phyloP scores from a whole-genome alignment of 2,888 invertebrate species.

The Hololepta plana region DNA sequence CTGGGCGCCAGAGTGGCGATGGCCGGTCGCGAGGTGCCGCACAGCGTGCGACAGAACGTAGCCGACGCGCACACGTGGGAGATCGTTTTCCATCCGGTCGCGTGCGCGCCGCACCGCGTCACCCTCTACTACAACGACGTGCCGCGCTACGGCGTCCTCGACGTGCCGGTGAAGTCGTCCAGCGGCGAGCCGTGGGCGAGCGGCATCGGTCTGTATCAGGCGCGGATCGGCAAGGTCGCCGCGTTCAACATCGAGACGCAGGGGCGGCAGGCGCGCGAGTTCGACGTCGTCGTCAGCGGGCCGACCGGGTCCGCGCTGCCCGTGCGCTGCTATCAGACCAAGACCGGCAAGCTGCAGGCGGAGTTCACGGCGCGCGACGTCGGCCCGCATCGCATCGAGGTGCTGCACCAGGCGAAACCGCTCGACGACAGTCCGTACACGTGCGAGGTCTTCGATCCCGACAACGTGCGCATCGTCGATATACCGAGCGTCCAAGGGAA shows the following conservation, averaged over 20 bases:
- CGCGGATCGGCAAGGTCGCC: conserved; percentile 62
- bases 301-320: conserved; percentile 27
- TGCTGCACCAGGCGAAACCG: conserved; percentile 75
- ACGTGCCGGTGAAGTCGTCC: conserved; percentile 29
- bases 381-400: conserved; percentile 54
- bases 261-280: conserved; percentile 68
- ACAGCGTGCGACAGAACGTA: conserved; percentile 55
- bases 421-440: conserved; percentile 86
- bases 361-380: conserved; percentile 77
- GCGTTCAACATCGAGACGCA: conserved; percentile 80
- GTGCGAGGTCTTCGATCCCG: conserved; percentile 82
- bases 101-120: conserved; percentile 75
- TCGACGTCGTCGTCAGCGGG: conserved; percentile 67
- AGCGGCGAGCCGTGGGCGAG: conserved; percentile 40
- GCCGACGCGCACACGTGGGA: conserved; percentile 58
- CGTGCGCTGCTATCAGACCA: conserved; percentile 79
- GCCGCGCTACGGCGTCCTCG: conserved; percentile 41
- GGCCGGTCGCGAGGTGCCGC: conserved; percentile 65
- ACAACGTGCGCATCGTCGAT: conserved; percentile 61
- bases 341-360: conserved; percentile 85
- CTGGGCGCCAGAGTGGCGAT: conserved; percentile 65
- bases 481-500: conserved; percentile 58
- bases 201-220: conserved; percentile 67
- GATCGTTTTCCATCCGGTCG: conserved; percentile 72
- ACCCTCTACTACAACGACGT: conserved; percentile 76